Evolutionary conservation across 2,797 vertebrate species (phyloP).

Genomic region (Apogon hyalosoma): DNA sequence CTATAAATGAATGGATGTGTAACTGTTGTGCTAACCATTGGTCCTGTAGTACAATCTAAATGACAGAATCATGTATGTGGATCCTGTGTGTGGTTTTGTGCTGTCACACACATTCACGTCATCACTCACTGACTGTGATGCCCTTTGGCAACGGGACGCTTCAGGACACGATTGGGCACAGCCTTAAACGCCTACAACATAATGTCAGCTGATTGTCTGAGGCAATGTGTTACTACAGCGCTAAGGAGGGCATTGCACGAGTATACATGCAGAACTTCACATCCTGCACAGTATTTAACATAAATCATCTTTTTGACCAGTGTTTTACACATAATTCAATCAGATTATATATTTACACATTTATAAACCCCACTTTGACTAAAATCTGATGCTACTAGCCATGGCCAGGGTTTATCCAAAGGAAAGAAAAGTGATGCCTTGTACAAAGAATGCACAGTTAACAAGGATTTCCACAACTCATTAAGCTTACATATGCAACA

Average conservation of each 20-base stretch:
- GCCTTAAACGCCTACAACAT: constrained; percentile 36
- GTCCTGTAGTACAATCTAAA: constrained; percentile 29
- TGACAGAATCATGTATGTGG: constrained; percentile 24
- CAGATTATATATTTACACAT: too few species aligned
- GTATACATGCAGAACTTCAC: neutral
- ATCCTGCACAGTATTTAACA: neutral
- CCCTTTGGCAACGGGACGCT: constrained; percentile 36
- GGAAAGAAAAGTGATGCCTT: too few species aligned
- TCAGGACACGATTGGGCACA: constrained; percentile 42
- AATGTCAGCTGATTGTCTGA: constrained; percentile 54
- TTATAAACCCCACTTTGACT: too few species aligned
- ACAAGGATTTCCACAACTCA: too few species aligned
- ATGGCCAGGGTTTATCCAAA: too few species aligned
- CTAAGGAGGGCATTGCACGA: constrained; percentile 20
- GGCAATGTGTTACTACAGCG: constrained; percentile 43
- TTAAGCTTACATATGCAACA: too few species aligned
- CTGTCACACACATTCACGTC: constrained; percentile 64
- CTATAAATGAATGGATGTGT: constrained; percentile 3
- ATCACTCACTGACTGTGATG: constrained; percentile 43
- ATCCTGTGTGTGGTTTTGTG: constrained; percentile 50
- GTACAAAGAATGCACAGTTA: too few species aligned
- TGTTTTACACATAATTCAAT: too few species aligned
- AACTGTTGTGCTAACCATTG: neutral
- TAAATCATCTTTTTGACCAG: neutral
- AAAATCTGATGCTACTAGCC: too few species aligned